A percentile compares a stretch with the other conserved stretches of the same genome.
phyloP scores from a whole-genome alignment of 35 echinoderm and acorn worm genomes.

The Apostichopus californicus region DNA sequence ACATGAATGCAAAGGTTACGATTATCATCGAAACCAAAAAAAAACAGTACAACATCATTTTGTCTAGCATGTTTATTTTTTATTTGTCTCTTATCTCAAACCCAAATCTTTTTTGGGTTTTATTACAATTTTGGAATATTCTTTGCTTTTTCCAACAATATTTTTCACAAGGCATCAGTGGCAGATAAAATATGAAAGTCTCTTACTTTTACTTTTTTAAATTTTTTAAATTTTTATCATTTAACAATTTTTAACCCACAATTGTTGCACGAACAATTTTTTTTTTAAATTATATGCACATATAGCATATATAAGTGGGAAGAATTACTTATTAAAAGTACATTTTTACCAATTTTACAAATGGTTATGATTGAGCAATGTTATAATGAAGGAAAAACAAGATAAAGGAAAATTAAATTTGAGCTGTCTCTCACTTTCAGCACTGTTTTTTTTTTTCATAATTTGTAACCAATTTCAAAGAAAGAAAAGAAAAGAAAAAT shows the following conservation, averaged over 20 bases:
- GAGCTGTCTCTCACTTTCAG: slow-evolving; percentile 2
- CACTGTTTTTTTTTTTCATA: neutral
- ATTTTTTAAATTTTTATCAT: neutral
- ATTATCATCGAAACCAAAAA: too few relatives aligned
- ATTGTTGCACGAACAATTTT: neutral
- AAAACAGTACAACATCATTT: neutral
- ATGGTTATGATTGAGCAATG: neutral
- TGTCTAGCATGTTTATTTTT: slow-evolving; percentile 18
- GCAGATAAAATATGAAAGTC: slow-evolving; percentile 51
- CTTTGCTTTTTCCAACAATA: slow-evolving; percentile 2
- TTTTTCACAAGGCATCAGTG: slow-evolving; percentile 46
- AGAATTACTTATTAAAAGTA: neutral
- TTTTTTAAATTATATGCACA: neutral
- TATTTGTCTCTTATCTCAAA: slow-evolving; percentile 13
- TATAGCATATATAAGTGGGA: neutral
- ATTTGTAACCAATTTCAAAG: slow-evolving; percentile 1
- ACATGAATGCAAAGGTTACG: too few relatives aligned
- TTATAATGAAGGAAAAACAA: neutral
- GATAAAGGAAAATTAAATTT: neutral
- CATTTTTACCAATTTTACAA: neutral
- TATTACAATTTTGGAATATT: slow-evolving; percentile 16
- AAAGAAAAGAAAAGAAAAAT: neutral
- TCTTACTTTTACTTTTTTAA: slow-evolving; percentile 4
- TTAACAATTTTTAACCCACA: neutral
- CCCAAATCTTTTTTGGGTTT: neutral